Base-by-base conservation (phyloP, 2,113 vertebrate species). In the Atlantisia rogersi region DNA sequence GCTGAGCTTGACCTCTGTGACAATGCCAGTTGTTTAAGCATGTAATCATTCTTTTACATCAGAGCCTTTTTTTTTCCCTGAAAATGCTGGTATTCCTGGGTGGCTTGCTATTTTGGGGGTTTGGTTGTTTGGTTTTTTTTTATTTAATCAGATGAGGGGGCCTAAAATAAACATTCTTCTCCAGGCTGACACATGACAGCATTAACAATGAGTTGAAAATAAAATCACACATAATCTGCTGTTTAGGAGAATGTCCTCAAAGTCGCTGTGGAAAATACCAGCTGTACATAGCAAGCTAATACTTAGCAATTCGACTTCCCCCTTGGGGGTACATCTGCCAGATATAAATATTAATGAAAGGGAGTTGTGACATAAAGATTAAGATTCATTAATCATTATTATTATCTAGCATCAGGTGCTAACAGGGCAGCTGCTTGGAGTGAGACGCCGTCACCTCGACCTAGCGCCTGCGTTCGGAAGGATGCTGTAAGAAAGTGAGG, bases 301-400 rank as follows among this genome's bases (percentile, higher is more conserved):
- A 55, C 77, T 76, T 68, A 62, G 56, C 90, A 92, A 78, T 74
- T 91, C 75, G 65, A 92, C 50, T 42, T 69, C 65, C 65, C 95
- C 92, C 86, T 68, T 80, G 84, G 92, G 94, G 71, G 32, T 93
- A 95, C 94, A 96, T 96, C 94, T 97, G 96, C 91, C 94, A 91
- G 82, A 94, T 86, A 84, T 92, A 96, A 97, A 90, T 96, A 96
- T 94, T 94, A 96, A 94, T 93, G 89, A 91, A 94, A 88, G 80
- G 50, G 82, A 95, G 78, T 88, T 88, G 78, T 75, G 91, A 62
- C 71, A 70, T 79, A 35, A 94, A 94, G 86, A 92, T 92, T 90
- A 96, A 77, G 93, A 84, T 86, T 70, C 92, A 96, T 97, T 96
- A 79, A 95, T 96, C 95, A 95, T 90, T 64, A 69, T 96, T 96